Evolutionary conservation across 2,113 vertebrate genomes (phyloP).

Genomic region (Coryphaenoides rupestris): DNA sequence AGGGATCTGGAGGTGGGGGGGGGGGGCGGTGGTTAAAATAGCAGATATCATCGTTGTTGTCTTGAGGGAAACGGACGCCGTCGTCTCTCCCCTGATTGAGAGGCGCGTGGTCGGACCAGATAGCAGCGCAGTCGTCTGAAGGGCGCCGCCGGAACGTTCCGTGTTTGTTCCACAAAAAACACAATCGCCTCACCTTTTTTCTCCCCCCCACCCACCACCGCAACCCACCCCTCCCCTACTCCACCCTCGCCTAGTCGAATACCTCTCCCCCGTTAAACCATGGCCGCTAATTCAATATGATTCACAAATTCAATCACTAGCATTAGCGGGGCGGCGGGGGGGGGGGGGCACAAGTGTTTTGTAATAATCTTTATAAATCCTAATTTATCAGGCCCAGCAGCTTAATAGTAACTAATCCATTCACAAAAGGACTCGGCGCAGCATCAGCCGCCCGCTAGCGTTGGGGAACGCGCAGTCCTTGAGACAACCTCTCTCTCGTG

Average conservation of each 20-base stretch:
- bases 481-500: conserved; percentile 70
- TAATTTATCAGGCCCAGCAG: conserved; percentile 71
- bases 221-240: conserved; percentile 42
- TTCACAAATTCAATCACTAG: conserved; percentile 72
- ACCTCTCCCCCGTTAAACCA: conserved; percentile 62
- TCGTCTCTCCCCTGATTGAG: conserved; percentile 33
- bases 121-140: conserved; percentile 50
- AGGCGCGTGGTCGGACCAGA: conserved; percentile 36
- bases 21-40: conserved; percentile 58
- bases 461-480: conserved; percentile 68
- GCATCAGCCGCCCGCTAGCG: conserved; percentile 62
- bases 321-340: too few relatives aligned
- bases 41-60: conserved; percentile 61
- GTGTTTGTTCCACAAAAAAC: conserved; percentile 49
- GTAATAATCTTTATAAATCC: conserved; percentile 74
- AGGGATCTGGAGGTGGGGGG: too few relatives aligned
- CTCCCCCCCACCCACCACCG: too few relatives aligned
- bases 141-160: conserved; percentile 44
- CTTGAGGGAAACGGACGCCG: conserved; percentile 38
- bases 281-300: conserved; percentile 61
- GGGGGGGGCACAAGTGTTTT: conserved; percentile 68
- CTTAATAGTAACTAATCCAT: conserved; percentile 74
- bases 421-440: conserved; percentile 69
- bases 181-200: conserved; percentile 33
- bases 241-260: conserved; percentile 26